Conservation (phyloP, 2,888 invertebrate genomes). For the Drosophila tripunctata region DNA sequence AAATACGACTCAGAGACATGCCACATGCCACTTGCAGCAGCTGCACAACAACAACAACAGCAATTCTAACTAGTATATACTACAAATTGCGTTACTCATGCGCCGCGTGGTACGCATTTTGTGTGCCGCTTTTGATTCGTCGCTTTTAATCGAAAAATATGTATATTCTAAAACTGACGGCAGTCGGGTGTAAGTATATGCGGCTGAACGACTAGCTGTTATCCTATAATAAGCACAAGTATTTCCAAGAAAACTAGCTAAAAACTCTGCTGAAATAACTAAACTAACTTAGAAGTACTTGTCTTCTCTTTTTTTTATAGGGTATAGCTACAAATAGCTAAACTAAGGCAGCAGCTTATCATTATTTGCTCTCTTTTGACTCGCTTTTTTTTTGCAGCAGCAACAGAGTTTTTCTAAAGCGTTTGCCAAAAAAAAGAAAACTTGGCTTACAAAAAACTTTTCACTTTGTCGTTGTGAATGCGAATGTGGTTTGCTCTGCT, state of each 20-base stretch:
- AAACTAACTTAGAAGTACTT: background rate
- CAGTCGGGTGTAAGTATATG: background rate
- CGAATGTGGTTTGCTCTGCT: slow-evolving; percentile 42
- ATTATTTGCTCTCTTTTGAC: slow-evolving; percentile 30
- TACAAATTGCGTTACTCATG: slow-evolving; percentile 38
- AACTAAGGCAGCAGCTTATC: slow-evolving; percentile 51
- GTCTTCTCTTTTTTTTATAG: slow-evolving; percentile 4
- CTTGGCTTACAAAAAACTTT: slow-evolving; percentile 57
- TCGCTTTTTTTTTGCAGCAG: slow-evolving; percentile 15
- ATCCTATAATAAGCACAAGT: background rate
- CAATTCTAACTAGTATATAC: background rate
- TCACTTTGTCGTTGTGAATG: slow-evolving; percentile 66
- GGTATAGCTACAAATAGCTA: slow-evolving; percentile 23
- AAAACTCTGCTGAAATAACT: background rate
- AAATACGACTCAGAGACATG: slow-evolving; percentile 19
- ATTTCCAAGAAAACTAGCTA: no score
- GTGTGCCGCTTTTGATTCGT: slow-evolving; percentile 9
- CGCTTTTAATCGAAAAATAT: slow-evolving; percentile 16
- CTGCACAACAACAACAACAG: background rate
- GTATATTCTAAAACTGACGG: background rate
- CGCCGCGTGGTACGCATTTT: slow-evolving; percentile 37
- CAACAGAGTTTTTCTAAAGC: slow-evolving; percentile 28
- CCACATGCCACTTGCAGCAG: slow-evolving; percentile 37
- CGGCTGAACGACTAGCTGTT: background rate
- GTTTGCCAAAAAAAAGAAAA: slow-evolving; percentile 33